Base-by-base conservation (phyloP, 1,140 invertebrate species). In the Wasmannia auropunctata region DNA sequence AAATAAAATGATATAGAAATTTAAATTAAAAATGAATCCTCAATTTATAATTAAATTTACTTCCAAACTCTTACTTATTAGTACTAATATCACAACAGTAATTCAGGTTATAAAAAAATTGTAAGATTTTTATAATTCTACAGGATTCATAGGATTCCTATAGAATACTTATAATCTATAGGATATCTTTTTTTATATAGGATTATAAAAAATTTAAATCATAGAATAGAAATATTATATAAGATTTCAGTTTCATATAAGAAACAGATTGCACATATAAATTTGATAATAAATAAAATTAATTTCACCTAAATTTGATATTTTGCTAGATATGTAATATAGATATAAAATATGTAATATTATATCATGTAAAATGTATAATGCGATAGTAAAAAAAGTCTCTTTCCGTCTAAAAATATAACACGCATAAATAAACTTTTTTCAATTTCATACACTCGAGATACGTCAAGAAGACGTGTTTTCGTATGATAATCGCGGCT, bases 401-500 rank as follows among this genome's bases (percentile, higher is more conserved):
- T 43, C 8, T 31, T 46, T 34, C n/a, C 22, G 40, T 28, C 10
- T 28, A 5, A 10, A 69, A 56, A 69, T 67, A 25, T 62, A 62
- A 4, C 4, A 19, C 60, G 8, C 6, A 51, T 8, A 40, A 7
- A 25, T 79, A 56, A 40, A 69, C 37, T 54, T 22, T n/a, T 25
- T 40, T 54, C n/a, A 67, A 22, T 31, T 22, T 8, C n/a, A 2
- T 11, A 3, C 22, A 22, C 4, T 76, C 6, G 6, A 46, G 22
- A 37, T 5, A 56, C 2, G 8, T 16, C n/a, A 43, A 28, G 7
- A 56, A 56, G 4, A 58, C 28, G 31, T 31, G 34, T 75, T 51
- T 31, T 60, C 28, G 43, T 51, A 77, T 49, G 19, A 63, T 77
- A 51, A 77, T 77, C 16, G 67, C 40, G 28, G 37, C 19, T 60